Conservation (phyloP, 2,888 invertebrate species). For the Cenopis cana region DNA sequence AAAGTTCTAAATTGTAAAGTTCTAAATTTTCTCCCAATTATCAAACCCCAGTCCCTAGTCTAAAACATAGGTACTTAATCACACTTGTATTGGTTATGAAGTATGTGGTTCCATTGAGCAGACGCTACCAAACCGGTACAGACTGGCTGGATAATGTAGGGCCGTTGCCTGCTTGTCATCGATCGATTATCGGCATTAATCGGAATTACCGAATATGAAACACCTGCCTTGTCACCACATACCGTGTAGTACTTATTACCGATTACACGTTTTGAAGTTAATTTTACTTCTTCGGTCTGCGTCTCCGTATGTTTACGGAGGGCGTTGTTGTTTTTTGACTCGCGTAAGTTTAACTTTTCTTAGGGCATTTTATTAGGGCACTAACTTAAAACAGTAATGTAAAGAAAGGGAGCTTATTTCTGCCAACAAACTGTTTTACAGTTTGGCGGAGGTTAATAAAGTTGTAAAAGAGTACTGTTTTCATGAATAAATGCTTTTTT, state of each 20-base stretch:
- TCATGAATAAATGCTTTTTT: no score
- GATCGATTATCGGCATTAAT: constrained; percentile 25
- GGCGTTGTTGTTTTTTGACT: not conserved
- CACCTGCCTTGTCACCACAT: constrained; percentile 14
- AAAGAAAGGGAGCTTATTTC: no score
- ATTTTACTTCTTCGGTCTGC: not conserved
- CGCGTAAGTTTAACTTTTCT: not conserved
- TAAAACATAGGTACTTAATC: not conserved
- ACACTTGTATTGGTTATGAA: constrained; percentile 6
- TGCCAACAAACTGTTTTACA: no score
- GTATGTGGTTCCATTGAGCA: constrained; percentile 13
- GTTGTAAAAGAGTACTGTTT: no score
- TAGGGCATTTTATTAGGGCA: not conserved
- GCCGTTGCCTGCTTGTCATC: constrained; percentile 14
- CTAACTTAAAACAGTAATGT: no score
- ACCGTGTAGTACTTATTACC: not conserved
- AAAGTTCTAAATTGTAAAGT: no score
- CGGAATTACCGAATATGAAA: constrained; percentile 20
- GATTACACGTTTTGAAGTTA: not conserved
- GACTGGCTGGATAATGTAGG: constrained; percentile 8
- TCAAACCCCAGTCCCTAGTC: no score
- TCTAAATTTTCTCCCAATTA: no score
- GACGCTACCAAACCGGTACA: constrained; percentile 27
- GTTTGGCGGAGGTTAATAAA: no score
- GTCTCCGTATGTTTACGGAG: not conserved